phyloP scores from a whole-genome alignment of 2,113 vertebrate species.

The Takifugu flavidus region DNA sequence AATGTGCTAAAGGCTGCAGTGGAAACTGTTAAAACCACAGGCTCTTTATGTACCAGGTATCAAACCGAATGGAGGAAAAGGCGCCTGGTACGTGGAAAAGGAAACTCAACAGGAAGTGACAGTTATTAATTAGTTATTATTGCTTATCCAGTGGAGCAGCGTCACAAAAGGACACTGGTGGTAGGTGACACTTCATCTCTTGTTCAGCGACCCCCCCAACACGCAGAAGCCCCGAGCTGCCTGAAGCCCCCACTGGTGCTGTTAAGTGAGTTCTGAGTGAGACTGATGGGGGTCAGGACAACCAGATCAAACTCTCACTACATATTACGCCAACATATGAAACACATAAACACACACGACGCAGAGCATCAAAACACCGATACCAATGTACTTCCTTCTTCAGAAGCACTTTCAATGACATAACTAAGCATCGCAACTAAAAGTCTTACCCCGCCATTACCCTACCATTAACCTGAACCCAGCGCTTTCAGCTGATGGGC shows the following conservation, averaged over 20 bases:
- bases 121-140: background rate
- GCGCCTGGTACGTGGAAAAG: no score
- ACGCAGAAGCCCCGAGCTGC: slow-evolving; percentile 25
- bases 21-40: no score
- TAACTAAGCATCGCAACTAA: background rate
- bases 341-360: slow-evolving; percentile 1
- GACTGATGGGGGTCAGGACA: slow-evolving; percentile 77
- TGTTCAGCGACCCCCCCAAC: background rate
- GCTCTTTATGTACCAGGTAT: no score
- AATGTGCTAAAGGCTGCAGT: no score
- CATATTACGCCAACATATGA: slow-evolving; percentile 7
- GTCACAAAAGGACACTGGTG: background rate
- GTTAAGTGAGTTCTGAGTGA: slow-evolving; percentile 76
- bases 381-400: background rate
- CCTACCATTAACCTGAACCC: no score
- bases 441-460: no score
- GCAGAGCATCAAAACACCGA: slow-evolving; percentile 3
- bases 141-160: slow-evolving; percentile 2
- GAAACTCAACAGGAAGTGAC: no score
- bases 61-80: no score
- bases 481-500: no score
- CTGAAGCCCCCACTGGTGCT: slow-evolving; percentile 64
- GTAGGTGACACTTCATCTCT: background rate
- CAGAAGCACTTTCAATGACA: slow-evolving; percentile 1
- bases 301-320: background rate